Conservation (phyloP, 2,797 vertebrate genomes). For the Tenualosa thibaudeaui region DNA sequence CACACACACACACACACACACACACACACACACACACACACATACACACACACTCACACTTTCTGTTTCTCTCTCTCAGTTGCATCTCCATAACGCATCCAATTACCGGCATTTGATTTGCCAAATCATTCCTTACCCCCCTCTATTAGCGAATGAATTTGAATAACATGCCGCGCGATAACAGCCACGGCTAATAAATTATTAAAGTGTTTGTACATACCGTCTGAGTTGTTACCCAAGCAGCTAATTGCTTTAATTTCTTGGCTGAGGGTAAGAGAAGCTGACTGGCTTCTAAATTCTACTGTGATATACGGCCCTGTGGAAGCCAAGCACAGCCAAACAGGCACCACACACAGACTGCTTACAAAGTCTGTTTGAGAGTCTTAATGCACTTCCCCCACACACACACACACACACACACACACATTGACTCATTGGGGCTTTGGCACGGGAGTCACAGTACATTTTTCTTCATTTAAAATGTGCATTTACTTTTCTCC, state of each 20-base stretch:
- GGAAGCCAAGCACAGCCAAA: not conserved
- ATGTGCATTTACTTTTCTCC: not conserved
- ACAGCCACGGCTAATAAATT: constrained; percentile 58
- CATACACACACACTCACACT: not conserved
- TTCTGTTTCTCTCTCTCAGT: not conserved
- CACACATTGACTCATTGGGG: not conserved
- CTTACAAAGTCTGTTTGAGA: not conserved
- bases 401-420: not conserved
- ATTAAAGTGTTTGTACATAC: constrained; percentile 56
- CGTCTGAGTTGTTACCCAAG: constrained; percentile 50
- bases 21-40: constrained; percentile 16
- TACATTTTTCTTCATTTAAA: not conserved
- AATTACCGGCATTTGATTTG: constrained; percentile 56
- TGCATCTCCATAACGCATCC: constrained; percentile 46
- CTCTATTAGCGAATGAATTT: constrained; percentile 51
- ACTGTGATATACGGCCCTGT: constrained; percentile 27
- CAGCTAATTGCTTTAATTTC: constrained; percentile 59
- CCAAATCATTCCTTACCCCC: constrained; percentile 54
- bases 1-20: constrained; percentile 1
- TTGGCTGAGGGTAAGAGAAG: constrained; percentile 44
- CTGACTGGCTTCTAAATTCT: constrained; percentile 46
- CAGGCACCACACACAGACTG: not conserved
- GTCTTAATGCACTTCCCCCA: not conserved
- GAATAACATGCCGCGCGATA: constrained; percentile 51
- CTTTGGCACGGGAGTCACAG: not conserved